Percentiles rank a stretch among this genome's conserved stretches.
phyloP scores from a whole-genome alignment of 2,888 invertebrate genomes.

The Drosophila percnosoma region DNA sequence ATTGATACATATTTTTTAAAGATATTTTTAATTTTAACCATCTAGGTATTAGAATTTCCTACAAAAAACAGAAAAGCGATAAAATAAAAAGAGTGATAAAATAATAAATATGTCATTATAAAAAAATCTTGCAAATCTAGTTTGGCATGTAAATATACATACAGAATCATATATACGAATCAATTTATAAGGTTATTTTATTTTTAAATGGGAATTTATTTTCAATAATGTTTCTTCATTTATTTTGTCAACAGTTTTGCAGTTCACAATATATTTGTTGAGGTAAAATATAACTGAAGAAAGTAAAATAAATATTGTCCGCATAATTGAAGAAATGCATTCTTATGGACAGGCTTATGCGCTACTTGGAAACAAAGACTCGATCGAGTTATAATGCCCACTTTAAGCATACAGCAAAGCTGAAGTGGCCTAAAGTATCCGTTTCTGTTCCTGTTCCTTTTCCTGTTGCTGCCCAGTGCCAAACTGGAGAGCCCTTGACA shows the following conservation, averaged over 20 bases:
- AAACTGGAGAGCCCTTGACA: constrained; percentile 81
- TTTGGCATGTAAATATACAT: neutral
- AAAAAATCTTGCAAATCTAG: neutral
- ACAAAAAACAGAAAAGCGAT: neutral
- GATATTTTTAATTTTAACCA: neutral
- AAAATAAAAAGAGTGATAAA: no score
- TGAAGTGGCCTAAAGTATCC: constrained; percentile 42
- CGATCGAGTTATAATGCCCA: constrained; percentile 14
- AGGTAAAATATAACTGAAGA: neutral
- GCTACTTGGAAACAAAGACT: constrained; percentile 11
- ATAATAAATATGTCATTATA: neutral
- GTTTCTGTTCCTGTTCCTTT: constrained; percentile 28
- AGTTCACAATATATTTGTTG: neutral
- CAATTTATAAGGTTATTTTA: neutral
- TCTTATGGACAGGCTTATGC: neutral
- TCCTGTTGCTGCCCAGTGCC: constrained; percentile 30
- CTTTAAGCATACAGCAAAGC: constrained; percentile 10
- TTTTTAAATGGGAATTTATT: neutral
- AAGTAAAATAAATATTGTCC: neutral
- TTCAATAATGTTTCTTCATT: neutral
- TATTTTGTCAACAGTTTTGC: no score
- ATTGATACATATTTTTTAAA: neutral
- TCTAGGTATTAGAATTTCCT: neutral
- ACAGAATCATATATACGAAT: neutral
- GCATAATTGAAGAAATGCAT: neutral